Conservation (phyloP, 2,797 vertebrate genomes). For the Spinus olivaceus region DNA sequence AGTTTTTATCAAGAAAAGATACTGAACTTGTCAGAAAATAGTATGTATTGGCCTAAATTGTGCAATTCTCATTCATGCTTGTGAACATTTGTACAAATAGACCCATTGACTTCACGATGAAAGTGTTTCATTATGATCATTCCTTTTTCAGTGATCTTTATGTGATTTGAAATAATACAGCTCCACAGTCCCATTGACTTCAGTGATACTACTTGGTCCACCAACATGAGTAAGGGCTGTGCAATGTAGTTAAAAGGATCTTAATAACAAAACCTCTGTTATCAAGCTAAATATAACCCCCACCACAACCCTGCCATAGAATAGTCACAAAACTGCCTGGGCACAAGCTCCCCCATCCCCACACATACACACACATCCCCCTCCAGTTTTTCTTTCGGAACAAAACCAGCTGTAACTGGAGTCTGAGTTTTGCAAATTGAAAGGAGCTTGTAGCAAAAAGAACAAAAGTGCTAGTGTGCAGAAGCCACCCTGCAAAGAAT, state of each 20-base stretch:
- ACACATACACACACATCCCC: neutral
- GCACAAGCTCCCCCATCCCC: neutral
- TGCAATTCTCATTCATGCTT: constrained; percentile 43
- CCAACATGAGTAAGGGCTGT: constrained; percentile 34
- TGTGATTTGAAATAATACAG: constrained; percentile 50
- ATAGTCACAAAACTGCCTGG: neutral
- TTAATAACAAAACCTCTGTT: constrained; percentile 50
- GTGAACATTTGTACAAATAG: constrained; percentile 45
- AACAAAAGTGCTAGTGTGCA: constrained; percentile 62
- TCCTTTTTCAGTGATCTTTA: constrained; percentile 53
- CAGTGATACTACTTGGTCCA: constrained; percentile 21
- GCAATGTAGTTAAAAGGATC: constrained; percentile 28
- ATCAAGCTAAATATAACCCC: constrained; percentile 32
- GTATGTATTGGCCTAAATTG: constrained; percentile 12
- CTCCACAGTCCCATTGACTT: constrained; percentile 26
- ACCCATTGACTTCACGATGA: constrained; percentile 38
- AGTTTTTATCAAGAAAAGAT: constrained; percentile 21
- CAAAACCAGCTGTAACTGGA: constrained; percentile 60
- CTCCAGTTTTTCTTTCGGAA: constrained; percentile 38
- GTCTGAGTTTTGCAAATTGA: constrained; percentile 55
- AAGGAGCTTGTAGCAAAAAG: constrained; percentile 42
- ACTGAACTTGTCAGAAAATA: constrained; percentile 40
- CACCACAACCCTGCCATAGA: neutral
- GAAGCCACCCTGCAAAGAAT: constrained; percentile 49
- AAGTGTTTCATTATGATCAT: constrained; percentile 38